Evolutionary conservation across 2,113 vertebrate genomes (phyloP).

Genomic region (Sylvietta virens): DNA sequence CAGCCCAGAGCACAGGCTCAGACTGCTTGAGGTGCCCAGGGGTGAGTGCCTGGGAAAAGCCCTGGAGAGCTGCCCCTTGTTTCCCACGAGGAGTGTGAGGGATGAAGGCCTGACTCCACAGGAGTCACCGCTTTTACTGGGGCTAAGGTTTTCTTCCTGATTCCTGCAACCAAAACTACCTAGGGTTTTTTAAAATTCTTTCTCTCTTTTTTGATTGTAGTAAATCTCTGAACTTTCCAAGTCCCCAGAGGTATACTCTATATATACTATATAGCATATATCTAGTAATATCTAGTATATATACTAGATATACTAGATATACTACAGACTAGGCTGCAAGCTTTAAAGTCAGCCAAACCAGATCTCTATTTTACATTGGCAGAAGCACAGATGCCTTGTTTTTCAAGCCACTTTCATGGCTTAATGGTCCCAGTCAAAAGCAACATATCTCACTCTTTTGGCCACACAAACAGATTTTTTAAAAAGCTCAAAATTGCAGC

Average conservation of each 20-base stretch:
- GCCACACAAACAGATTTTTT: neutral
- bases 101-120: neutral
- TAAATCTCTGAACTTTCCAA: neutral
- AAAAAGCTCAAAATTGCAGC: neutral
- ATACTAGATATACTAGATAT: neutral
- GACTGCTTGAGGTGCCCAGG: neutral
- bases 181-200: neutral
- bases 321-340: neutral
- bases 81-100: neutral
- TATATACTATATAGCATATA: too few species aligned
- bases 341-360: neutral
- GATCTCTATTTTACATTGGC: neutral
- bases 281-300: too few species aligned
- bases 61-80: neutral
- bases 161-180: neutral
- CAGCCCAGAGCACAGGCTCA: neutral
- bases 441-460: neutral
- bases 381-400: neutral
- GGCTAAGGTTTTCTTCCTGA: neutral
- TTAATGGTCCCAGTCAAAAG: neutral
- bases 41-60: neutral
- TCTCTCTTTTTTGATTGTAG: neutral
- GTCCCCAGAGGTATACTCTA: neutral
- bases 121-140: neutral
- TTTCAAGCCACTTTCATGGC: neutral